Conservation (phyloP, 1,140 invertebrate genomes). For the Mactra quadrangularis region DNA sequence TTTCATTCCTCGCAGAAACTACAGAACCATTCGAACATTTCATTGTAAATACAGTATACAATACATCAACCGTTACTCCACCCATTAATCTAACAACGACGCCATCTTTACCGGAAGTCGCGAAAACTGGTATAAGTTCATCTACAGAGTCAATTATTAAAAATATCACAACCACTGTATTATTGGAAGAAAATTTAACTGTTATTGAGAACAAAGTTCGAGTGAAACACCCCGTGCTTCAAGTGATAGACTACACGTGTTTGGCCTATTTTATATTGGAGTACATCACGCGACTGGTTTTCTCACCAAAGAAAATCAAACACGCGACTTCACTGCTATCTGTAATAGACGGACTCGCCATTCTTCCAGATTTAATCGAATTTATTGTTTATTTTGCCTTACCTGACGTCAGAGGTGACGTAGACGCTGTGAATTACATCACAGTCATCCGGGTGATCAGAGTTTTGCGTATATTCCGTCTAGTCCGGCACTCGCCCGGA, state of each 20-base stretch:
- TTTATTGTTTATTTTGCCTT: slow-evolving; percentile 52
- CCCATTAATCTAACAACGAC: too few species aligned
- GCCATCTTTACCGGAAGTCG: too few species aligned
- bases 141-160: too few species aligned
- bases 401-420: slow-evolving; percentile 12
- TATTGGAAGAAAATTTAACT: background rate
- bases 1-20: slow-evolving; percentile 55
- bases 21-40: slow-evolving; percentile 47
- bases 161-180: too few species aligned
- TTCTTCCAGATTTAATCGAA: slow-evolving; percentile 81
- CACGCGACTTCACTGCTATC: slow-evolving; percentile 41
- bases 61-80: too few species aligned
- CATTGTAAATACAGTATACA: slow-evolving; percentile 7
- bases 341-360: slow-evolving; percentile 86
- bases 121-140: too few species aligned
- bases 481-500: slow-evolving; percentile 92
- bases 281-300: slow-evolving; percentile 28
- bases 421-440: slow-evolving; percentile 40
- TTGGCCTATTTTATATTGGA: slow-evolving; percentile 40
- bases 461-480: slow-evolving; percentile 69
- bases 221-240: slow-evolving; percentile 43
- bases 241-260: slow-evolving; percentile 41
- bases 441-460: slow-evolving; percentile 65
- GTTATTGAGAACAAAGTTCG: background rate
- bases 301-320: slow-evolving; percentile 52